Evolutionary conservation across 2,113 vertebrate species (phyloP).

Genomic region (Oncorhynchus kisutch): DNA sequence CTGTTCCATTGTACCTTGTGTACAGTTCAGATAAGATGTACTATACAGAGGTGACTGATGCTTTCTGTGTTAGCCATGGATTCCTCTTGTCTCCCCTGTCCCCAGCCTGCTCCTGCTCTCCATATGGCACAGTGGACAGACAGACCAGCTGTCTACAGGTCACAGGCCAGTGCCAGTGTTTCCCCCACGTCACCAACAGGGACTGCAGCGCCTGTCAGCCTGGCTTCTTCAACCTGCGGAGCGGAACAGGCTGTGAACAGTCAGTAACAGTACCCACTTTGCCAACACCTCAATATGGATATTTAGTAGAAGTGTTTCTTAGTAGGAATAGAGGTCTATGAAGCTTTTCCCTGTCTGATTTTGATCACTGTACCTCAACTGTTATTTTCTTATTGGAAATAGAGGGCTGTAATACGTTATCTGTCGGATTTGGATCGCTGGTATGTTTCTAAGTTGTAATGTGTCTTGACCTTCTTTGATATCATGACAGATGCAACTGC

Average conservation of each 20-base stretch:
- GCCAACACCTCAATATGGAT: neutral
- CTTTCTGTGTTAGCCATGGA: no score
- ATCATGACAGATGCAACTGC: constrained; percentile 82
- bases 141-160: constrained; percentile 82
- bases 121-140: constrained; percentile 74
- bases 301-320: neutral
- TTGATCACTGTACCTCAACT: no score
- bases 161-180: constrained; percentile 90
- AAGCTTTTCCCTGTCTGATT: neutral
- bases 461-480: neutral
- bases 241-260: constrained; percentile 86
- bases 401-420: no score
- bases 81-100: neutral
- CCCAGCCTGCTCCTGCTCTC: constrained; percentile 87
- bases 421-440: no score
- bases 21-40: no score
- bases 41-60: no score
- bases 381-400: no score
- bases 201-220: constrained; percentile 88
- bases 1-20: no score
- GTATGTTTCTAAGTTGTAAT: neutral
- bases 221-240: constrained; percentile 91
- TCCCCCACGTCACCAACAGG: constrained; percentile 80
- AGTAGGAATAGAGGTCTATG: neutral
- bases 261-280: constrained; percentile 44